These are phyloP conservation scores for Oscheius sp. DNA, from an alignment of 2,888 invertebrate species.

Conservation along the genomic window DNA sequence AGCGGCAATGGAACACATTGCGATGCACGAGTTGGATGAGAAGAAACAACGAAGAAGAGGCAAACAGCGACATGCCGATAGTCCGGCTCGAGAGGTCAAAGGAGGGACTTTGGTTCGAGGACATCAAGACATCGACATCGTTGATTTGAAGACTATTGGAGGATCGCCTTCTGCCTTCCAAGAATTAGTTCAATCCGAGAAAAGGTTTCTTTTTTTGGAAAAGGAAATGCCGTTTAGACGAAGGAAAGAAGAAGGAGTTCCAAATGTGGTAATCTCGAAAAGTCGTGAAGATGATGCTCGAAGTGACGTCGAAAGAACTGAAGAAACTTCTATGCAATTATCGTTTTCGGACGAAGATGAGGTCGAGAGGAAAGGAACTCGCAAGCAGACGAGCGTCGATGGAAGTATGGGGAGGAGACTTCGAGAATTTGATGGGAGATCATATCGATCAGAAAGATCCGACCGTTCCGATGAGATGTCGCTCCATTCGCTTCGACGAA, in stretches of 20 bases:
- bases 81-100: conserved; percentile 55
- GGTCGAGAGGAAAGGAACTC: conserved; percentile 29
- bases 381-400: conserved; percentile 59
- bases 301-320: conserved; percentile 62
- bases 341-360: conserved; percentile 63
- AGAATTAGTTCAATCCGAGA: conserved; percentile 35
- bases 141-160: conserved; percentile 51
- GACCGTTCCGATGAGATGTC: conserved; percentile 67
- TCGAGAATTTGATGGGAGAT: conserved; percentile 58
- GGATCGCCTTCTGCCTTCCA: conserved; percentile 49
- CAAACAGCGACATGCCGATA: conserved; percentile 48
- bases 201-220: background rate
- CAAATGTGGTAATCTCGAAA: conserved; percentile 56
- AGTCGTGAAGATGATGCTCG: conserved; percentile 48
- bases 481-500: conserved; percentile 59
- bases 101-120: conserved; percentile 62
- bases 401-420: conserved; percentile 39
- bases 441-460: conserved; percentile 63
- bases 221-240: background rate
- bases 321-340: conserved; percentile 61
- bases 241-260: conserved; percentile 35
- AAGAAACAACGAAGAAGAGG: conserved; percentile 39
- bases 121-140: conserved; percentile 48
- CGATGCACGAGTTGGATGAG: conserved; percentile 42
- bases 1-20: conserved; percentile 54